These are phyloP conservation scores for Spialia ferax DNA, from an alignment of 2,888 invertebrate species.

Conservation along the genomic window DNA sequence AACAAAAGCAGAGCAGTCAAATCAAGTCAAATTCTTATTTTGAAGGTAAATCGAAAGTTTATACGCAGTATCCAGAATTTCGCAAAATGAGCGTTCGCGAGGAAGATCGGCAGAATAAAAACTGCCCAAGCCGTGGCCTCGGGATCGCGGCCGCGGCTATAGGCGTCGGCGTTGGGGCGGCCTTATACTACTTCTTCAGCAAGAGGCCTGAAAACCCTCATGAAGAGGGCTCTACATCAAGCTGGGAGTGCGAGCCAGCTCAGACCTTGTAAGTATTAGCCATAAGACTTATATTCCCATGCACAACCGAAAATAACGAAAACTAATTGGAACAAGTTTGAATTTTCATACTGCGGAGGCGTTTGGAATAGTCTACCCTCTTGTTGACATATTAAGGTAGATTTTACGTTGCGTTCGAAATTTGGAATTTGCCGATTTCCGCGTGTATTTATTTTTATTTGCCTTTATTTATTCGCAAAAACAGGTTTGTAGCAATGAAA, in stretches of 20 bases:
- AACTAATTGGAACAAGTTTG: slow-evolving; percentile 13
- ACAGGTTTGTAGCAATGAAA: too few relatives aligned
- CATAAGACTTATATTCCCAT: background rate
- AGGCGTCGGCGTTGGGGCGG: slow-evolving; percentile 78
- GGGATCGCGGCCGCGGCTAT: slow-evolving; percentile 76
- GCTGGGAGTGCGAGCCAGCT: slow-evolving; percentile 61
- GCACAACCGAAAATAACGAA: background rate
- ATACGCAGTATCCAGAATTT: slow-evolving; percentile 29
- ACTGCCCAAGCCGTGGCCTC: slow-evolving; percentile 69
- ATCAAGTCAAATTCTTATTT: background rate
- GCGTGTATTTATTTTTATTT: background rate
- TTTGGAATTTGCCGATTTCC: background rate
- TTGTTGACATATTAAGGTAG: background rate
- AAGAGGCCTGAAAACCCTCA: slow-evolving; percentile 66
- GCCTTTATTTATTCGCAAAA: too few relatives aligned
- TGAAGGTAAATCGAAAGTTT: slow-evolving; percentile 32
- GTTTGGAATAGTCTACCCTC: background rate
- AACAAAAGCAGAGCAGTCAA: background rate
- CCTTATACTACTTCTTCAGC: slow-evolving; percentile 76
- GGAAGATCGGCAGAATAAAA: slow-evolving; percentile 67
- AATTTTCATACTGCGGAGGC: background rate
- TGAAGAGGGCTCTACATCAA: slow-evolving; percentile 64
- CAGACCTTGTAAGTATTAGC: slow-evolving; percentile 48
- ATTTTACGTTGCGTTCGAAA: background rate
- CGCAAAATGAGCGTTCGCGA: slow-evolving; percentile 66